Base-by-base conservation (phyloP, 2,888 invertebrate genomes). In the Lycia hirtaria region DNA sequence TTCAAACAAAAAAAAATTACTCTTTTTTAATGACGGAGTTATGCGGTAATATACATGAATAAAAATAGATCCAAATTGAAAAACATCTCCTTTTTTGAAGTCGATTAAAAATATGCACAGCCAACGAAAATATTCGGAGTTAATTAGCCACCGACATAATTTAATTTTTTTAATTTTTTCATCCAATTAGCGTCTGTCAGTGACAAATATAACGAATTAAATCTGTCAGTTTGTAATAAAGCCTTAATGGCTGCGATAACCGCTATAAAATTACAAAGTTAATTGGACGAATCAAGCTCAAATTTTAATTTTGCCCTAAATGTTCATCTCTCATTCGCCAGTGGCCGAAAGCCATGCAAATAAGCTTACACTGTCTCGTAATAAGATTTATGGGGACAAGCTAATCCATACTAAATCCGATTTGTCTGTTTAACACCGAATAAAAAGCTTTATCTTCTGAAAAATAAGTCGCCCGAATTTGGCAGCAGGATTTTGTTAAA, bases 341-440 rank as follows among this genome's bases (percentile, higher is more conserved):
- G 53, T 63, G 59, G 62, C 60, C 67, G 58, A 65, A 66, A 73
- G 72, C 66, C 68, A 74, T 73, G 75, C 73, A 74, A 78, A 81
- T 75, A 80, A 73, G 76, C 69, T 71, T 67, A 68, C 64, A 62
- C 59, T 67, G 65, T 66, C 65, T 62, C 67, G 64, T 77, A 75
- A 78, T 78, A 80, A 79, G 80, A 83, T 81, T 82, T 78, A 81
- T 79, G 71, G 73, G 67, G 78, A 79, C 80, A 78, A 69, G 65
- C 65, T 81, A 79, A 83, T 80, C 80, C 76, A 68, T 71, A 73
- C 53, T 60, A 72, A 80, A 83, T 79, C 81, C 78, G 76, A 81
- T 82, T 80, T 80, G 76, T 76, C 71, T 76, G 74, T 75, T 75
- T 72, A 78, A 76, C 76, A 75, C 61, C 60, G 71, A 75, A 76